These are phyloP conservation scores for Mnemiopsis leidyi DNA, from an alignment of 37 sponge, comb jelly and placozoan genomes.

Conservation along the genomic window DNA sequence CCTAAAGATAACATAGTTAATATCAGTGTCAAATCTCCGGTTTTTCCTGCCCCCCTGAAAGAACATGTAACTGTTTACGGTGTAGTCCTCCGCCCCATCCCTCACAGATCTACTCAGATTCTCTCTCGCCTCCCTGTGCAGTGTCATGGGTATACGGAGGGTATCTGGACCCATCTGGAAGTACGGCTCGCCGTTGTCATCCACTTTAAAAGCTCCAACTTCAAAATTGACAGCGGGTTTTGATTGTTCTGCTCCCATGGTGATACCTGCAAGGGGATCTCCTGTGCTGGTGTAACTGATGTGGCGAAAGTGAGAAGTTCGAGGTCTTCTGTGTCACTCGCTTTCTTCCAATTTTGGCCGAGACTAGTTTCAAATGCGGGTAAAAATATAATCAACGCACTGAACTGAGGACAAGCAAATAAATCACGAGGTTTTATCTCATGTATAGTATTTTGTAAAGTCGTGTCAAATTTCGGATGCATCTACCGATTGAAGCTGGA, in stretches of 20 bases:
- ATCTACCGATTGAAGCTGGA: too few species aligned
- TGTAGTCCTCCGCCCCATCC: background rate
- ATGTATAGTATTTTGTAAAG: background rate
- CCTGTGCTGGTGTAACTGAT: too few species aligned
- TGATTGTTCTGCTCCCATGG: background rate
- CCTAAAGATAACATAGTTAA: background rate
- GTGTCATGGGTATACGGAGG: background rate
- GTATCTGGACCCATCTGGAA: conserved; percentile 23
- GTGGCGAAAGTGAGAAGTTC: too few species aligned
- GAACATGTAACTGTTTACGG: background rate
- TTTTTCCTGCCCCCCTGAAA: background rate
- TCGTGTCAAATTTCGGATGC: background rate
- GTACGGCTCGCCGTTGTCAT: background rate
- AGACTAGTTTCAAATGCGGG: too few species aligned
- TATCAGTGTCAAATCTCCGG: background rate
- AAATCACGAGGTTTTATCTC: background rate
- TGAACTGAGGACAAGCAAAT: background rate
- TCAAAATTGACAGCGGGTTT: background rate
- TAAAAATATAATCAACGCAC: too few species aligned
- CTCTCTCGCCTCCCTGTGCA: background rate
- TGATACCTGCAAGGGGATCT: too few species aligned
- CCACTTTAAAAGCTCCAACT: background rate
- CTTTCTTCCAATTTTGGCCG: too few species aligned
- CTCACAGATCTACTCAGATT: background rate
- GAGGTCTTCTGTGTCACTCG: too few species aligned